Evolutionary conservation across 2,888 invertebrate species (phyloP), one percentile per base, ranked within the genome.

Genomic region (Pharmacophagus antenor): DNA sequence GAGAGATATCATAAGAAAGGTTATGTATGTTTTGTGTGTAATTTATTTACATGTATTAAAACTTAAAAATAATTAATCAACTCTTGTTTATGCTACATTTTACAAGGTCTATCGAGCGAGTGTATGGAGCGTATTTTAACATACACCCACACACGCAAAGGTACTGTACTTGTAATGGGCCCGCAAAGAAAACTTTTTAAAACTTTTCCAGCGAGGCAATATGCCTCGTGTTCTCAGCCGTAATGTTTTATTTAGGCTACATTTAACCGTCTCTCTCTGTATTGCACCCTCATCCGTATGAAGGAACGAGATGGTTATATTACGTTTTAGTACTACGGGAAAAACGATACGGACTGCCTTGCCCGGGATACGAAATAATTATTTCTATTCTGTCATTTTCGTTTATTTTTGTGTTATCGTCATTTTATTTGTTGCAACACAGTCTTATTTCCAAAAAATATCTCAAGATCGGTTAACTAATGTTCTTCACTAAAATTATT

Each of bases 141-240:
- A 67, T 84, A 82, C 85, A 82, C 75, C 3, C 31, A 82, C 76
- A 85, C 83, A 69, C 66, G 71, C 70, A 79, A 77, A 74, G 70
- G 70, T 80, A 69, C 72, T 76, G 82, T 84, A 84, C 91, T 88
- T 87, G 88, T 91, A 90, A 90, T 90, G 88, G 90, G 87, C 85
- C 90, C 87, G 89, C 88, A 90, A 91, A 91, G 89, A 89, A 91
- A 91, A 91, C 86, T 91, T 91, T 91, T 91, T 83, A 91, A 90
- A 91, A 91, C 88, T 91, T 91, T 91, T 88, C 85, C 88, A 87
- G 83, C 87, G 87, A 90, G 88, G 91, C 91, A 91, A 91, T 91
- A 91, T 90, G 90, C 90, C 90, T 88, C 89, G 88, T 87, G 88
- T 89, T 90, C 88, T 86, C 85, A 84, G 83, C 84, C 89, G 86